Conservation (phyloP, 2,113 vertebrate species). For the Syrmaticus mikado region DNA sequence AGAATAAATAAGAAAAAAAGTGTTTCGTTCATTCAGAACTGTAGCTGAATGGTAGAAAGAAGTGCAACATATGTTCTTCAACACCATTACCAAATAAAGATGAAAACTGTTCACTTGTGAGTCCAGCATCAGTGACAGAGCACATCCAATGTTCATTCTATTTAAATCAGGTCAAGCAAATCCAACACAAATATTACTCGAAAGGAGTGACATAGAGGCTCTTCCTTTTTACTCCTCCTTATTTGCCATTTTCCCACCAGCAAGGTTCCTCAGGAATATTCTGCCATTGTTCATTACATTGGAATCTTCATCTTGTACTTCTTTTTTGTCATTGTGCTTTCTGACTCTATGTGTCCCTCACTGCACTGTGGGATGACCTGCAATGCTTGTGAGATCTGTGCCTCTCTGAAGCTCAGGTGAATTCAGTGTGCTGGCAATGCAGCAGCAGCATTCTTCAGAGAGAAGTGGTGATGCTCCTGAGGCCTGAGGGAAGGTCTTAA, state of each 20-base stretch:
- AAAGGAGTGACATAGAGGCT: neutral
- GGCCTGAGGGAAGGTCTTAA: neutral
- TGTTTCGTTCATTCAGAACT: neutral
- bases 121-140: neutral
- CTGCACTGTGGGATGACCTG: neutral
- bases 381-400: neutral
- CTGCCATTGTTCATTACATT: neutral
- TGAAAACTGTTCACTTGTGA: neutral
- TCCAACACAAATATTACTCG: neutral
- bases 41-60: neutral
- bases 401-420: neutral
- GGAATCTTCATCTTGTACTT: neutral
- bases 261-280: neutral
- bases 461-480: neutral
- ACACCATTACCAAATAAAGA: neutral
- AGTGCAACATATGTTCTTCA: neutral
- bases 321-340: neutral
- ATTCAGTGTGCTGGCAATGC: neutral
- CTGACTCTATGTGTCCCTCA: neutral
- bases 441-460: neutral
- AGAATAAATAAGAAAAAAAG: neutral
- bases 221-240: neutral
- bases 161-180: constrained; percentile 1
- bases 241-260: neutral
- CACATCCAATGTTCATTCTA: neutral